Conservation (phyloP, 2,888 invertebrate species). For the Trachelus troglodyta region DNA sequence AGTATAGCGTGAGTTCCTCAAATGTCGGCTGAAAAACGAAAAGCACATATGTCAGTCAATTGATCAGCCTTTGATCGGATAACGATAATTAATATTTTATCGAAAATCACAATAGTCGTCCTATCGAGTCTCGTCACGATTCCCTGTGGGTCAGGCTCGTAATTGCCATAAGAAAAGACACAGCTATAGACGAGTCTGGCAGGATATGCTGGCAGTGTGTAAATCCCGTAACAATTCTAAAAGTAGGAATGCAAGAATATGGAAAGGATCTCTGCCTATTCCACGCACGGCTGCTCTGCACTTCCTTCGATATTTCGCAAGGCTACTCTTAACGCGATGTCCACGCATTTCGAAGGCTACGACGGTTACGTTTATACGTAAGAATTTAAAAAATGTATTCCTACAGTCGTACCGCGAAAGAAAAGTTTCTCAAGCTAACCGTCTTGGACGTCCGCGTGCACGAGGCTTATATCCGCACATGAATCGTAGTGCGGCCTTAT, state of each 20-base stretch:
- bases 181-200: background rate
- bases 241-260: constrained; percentile 35
- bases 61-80: background rate
- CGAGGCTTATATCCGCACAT: background rate
- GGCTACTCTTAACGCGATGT: constrained; percentile 25
- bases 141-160: background rate
- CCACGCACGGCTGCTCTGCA: constrained; percentile 32
- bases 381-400: background rate
- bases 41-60: background rate
- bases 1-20: constrained; percentile 49
- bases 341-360: constrained; percentile 15
- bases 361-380: background rate
- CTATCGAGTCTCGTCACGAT: background rate
- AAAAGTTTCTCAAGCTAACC: background rate
- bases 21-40: constrained; percentile 40
- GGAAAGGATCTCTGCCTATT: constrained; percentile 29
- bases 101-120: background rate
- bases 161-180: background rate
- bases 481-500: background rate
- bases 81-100: background rate
- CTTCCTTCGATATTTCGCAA: constrained; percentile 40
- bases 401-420: background rate
- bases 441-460: background rate
- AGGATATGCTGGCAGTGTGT: background rate
- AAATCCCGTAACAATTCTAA: constrained; percentile 6